Conservation (phyloP, 2,888 invertebrate species). For the Caenorhabditis uteleia region DNA sequence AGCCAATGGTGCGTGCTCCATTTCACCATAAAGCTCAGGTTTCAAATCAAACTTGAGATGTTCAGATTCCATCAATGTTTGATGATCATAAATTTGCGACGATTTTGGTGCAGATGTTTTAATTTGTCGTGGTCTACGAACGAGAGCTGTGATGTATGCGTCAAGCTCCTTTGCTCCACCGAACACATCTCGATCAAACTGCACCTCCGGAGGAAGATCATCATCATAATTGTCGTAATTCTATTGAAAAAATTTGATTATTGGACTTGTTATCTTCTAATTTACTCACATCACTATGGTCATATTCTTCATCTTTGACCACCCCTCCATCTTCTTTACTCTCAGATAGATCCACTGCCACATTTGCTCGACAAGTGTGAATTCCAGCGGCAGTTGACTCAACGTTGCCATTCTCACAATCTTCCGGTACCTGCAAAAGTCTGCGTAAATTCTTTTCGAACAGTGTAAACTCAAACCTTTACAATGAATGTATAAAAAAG, state of each 20-base stretch:
- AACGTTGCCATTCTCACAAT: conserved; percentile 57
- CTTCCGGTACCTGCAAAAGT: conserved; percentile 51
- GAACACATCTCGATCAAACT: conserved; percentile 64
- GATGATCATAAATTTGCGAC: conserved; percentile 42
- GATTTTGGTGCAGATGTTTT: conserved; percentile 15
- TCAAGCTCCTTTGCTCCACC: conserved; percentile 52
- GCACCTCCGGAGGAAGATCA: conserved; percentile 61
- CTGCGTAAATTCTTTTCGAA: not conserved
- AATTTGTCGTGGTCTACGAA: conserved; percentile 54
- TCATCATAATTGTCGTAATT: conserved; percentile 61
- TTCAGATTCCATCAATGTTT: conserved; percentile 55
- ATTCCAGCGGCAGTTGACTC: conserved; percentile 18
- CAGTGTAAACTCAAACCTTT: conserved; percentile 38
- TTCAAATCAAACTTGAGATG: conserved; percentile 48
- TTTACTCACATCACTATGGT: conserved; percentile 49
- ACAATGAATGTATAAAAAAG: conserved; percentile 61
- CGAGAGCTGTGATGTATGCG: conserved; percentile 51
- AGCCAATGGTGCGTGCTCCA: conserved; percentile 7
- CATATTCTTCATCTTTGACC: conserved; percentile 44
- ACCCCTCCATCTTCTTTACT: conserved; percentile 22
- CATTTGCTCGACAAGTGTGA: conserved; percentile 25
- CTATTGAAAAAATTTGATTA: conserved; percentile 21
- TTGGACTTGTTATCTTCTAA: not conserved
- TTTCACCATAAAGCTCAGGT: conserved; percentile 42
- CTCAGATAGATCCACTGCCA: conserved; percentile 27